Conservation (phyloP, 2,888 invertebrate genomes). For the Strigamia transsilvanica region DNA sequence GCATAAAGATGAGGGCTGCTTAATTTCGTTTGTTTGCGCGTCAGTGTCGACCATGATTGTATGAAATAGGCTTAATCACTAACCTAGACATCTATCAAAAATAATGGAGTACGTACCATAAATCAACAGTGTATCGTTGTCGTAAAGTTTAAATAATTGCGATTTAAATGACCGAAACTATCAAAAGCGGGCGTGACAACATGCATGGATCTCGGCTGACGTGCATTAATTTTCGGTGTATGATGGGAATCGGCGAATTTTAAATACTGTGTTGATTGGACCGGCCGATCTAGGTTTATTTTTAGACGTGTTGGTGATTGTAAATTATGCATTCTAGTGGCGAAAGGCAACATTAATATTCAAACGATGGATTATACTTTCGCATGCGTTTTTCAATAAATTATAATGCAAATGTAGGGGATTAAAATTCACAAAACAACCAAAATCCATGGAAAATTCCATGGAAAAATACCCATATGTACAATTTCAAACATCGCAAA, state of each 20-base stretch:
- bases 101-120: background rate
- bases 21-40: background rate
- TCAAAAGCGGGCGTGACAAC: background rate
- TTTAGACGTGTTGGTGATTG: background rate
- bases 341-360: background rate
- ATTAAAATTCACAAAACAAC: constrained; percentile 7
- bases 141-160: background rate
- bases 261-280: background rate
- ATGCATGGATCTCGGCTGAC: background rate
- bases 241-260: background rate
- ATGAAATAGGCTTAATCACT: constrained; percentile 3
- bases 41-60: background rate
- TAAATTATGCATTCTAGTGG: background rate
- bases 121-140: background rate
- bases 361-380: constrained; percentile 2
- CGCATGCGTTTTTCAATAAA: background rate
- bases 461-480: background rate
- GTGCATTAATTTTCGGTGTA: too few relatives aligned
- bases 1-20: background rate
- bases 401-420: background rate
- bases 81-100: background rate
- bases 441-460: background rate
- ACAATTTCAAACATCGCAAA: background rate
- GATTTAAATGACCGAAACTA: background rate
- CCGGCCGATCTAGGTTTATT: background rate